Percentiles rank a stretch among this genome's conserved stretches.
Conservation (phyloP, 2,113 vertebrate genomes). For the Odocoileus hemionus region DNA sequence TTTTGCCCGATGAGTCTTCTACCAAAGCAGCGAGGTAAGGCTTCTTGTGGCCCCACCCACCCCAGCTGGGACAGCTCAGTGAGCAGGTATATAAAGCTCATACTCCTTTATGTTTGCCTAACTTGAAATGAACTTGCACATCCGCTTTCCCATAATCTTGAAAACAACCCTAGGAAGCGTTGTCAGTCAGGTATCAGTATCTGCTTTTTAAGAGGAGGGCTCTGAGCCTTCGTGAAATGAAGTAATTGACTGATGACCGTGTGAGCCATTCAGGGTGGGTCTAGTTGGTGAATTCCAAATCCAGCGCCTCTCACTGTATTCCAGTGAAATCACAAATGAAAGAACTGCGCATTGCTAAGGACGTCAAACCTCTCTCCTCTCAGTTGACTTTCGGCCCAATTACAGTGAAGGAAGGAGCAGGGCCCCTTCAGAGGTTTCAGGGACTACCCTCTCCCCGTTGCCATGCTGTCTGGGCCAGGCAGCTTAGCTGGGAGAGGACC, state of each 20-base stretch:
- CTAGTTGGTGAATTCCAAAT: not conserved
- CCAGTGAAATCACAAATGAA: not conserved
- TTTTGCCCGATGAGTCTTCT: not conserved
- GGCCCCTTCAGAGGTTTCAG: not conserved
- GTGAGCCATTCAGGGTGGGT: not conserved
- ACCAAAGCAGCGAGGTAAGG: not conserved
- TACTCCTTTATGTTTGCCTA: not conserved
- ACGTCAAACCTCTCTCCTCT: not conserved
- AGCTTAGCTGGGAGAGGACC: not conserved
- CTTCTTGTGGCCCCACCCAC: not conserved
- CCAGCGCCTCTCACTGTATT: not conserved
- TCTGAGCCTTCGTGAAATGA: not conserved
- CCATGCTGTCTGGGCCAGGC: not conserved
- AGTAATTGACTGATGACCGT: not conserved
- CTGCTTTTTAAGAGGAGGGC: not conserved
- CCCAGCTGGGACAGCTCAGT: not conserved
- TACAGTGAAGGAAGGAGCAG: not conserved
- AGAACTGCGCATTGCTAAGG: not conserved
- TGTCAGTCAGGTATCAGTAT: too few relatives aligned
- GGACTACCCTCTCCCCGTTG: not conserved
- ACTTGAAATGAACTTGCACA: not conserved
- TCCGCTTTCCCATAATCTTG: not conserved
- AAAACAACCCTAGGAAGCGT: not conserved
- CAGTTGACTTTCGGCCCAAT: not conserved
- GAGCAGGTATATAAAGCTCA: not conserved